Evolutionary conservation across 2,113 vertebrate species (phyloP).

Genomic region (Erythrolamprus reginae): DNA sequence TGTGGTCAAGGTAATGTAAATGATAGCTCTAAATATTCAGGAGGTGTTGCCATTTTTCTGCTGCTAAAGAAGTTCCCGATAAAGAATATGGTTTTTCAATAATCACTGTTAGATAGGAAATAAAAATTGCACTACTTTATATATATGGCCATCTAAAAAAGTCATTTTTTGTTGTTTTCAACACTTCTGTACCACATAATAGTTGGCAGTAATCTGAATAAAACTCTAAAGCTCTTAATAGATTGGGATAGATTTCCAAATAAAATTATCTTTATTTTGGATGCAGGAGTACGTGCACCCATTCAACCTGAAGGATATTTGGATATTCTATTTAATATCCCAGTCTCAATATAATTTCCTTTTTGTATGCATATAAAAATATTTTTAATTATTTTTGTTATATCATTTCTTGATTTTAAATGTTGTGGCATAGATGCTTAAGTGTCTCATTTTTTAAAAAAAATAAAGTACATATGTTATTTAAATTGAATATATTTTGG

Average conservation of each 20-base stretch:
- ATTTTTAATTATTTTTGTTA: background rate
- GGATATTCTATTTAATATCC: background rate
- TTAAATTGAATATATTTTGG: background rate
- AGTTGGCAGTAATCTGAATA: background rate
- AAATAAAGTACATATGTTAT: background rate
- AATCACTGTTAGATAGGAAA: background rate
- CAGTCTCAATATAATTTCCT: background rate
- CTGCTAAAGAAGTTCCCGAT: background rate
- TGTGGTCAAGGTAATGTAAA: background rate
- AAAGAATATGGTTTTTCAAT: background rate
- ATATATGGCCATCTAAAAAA: background rate
- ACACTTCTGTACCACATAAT: background rate
- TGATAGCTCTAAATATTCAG: background rate
- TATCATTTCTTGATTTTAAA: background rate
- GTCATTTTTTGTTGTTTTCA: background rate
- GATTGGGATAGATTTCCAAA: background rate
- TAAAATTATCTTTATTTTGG: background rate
- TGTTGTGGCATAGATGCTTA: background rate
- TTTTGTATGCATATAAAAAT: background rate
- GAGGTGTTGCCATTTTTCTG: background rate
- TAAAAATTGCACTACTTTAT: background rate
- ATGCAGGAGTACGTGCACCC: background rate
- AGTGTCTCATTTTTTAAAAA: background rate
- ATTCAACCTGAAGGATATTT: background rate
- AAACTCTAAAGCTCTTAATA: background rate